Base-by-base conservation (phyloP, 2,888 invertebrate species). In the Cecidostiba fungosa region DNA sequence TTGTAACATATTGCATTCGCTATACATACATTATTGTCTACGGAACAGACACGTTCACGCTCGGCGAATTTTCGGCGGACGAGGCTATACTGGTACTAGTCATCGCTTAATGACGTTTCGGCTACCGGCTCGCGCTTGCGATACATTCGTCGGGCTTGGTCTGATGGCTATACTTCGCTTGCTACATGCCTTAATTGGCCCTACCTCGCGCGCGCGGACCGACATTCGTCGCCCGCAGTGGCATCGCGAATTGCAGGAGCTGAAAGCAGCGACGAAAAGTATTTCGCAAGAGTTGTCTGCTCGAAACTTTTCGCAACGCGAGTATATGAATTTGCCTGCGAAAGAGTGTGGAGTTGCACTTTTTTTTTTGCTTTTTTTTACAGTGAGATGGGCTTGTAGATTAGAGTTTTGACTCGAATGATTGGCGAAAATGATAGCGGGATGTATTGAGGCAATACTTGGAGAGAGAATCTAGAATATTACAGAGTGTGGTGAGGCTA, bases 131-230 rank as follows among this genome's bases (percentile, higher is more conserved):
- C 70, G 77, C 50, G 77, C 47, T 79, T 74, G 66, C 83, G 70
- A 77, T 83, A 23, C 50, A 26, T 26, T 23, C 47, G 50, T 43
- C 32, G 16, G 69, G 39, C 26, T 16, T n/a, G 84, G 6, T 36
- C 29, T n/a, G n/a, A n/a, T n/a, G 54, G 50, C 73, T 70, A 59
- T 19, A 23, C 62, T 26, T 72, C 59, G 36, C 77, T 77, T 50
- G 74, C 69, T 23, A 23, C 69, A 62, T 36, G 39, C 79, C 74
- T 84, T 79, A 84, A 84, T 84, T 79, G 84, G 84, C 36, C 82
- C 66, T 50, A 72, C 77, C 59, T 73, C 8, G n/a, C n/a, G n/a
- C 47, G 16, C 10, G 16, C 29, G 23, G 26, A 23, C 54, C 43
- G 29, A 19, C 26, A 29, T 43, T 72, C 39, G 70, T 72, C 39